These are phyloP conservation scores for Sparus aurata DNA, from an alignment of 2,797 vertebrate species.

Conservation along the genomic window DNA sequence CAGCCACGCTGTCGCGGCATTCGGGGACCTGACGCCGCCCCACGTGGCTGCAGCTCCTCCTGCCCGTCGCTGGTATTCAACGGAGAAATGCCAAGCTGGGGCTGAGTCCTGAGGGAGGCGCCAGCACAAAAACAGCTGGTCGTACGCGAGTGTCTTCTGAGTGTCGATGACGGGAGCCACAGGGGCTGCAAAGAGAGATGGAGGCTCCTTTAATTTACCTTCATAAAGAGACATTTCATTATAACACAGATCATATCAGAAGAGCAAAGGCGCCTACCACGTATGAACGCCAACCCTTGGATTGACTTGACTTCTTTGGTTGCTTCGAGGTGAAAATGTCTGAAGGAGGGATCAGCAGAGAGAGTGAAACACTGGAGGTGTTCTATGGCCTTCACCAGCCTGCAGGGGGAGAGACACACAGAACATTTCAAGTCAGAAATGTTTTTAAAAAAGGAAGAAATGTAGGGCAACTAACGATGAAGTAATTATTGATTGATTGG, in stretches of 20 bases:
- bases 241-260: not conserved
- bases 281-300: constrained; percentile 90
- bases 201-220: not conserved
- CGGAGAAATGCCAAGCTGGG: constrained; percentile 95
- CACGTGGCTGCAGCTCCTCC: constrained; percentile 88
- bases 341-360: constrained; percentile 91
- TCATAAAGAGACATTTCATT: no score
- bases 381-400: constrained; percentile 92
- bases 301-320: constrained; percentile 92
- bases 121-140: constrained; percentile 98
- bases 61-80: constrained; percentile 93
- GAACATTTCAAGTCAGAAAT: not conserved
- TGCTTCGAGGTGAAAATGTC: constrained; percentile 92
- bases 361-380: constrained; percentile 92
- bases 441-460: not conserved
- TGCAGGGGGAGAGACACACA: constrained; percentile 56
- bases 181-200: constrained; percentile 83
- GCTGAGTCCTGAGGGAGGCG: constrained; percentile 95
- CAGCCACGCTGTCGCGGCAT: constrained; percentile 89
- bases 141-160: constrained; percentile 96
- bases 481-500: no score
- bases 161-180: constrained; percentile 97
- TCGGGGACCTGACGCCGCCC: constrained; percentile 88
- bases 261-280: constrained; percentile 79
- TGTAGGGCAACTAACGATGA: no score